Evolutionary conservation across 2,888 invertebrate genomes (phyloP).

Genomic region (Junonia oenone): DNA sequence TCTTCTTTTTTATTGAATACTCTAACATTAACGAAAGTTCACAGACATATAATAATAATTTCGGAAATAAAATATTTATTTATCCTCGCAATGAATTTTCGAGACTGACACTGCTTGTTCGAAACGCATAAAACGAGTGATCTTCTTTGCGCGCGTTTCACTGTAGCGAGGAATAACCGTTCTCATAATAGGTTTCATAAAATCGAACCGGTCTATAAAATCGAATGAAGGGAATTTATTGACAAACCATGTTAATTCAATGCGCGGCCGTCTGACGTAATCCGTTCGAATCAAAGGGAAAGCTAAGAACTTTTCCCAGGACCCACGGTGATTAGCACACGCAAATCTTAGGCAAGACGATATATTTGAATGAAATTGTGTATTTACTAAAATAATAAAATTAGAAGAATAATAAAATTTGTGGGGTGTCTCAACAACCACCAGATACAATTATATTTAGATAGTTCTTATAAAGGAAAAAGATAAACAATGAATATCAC

Average conservation of each 20-base stretch:
- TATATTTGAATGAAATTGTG: too few relatives aligned
- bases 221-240: constrained; percentile 9
- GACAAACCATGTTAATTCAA: constrained; percentile 18
- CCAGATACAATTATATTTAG: too few relatives aligned
- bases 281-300: constrained; percentile 6
- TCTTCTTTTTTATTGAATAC: background rate
- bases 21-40: background rate
- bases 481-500: too few relatives aligned
- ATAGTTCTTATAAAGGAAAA: too few relatives aligned
- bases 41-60: constrained; percentile 5
- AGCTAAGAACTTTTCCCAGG: constrained; percentile 17
- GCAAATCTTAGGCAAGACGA: background rate
- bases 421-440: too few relatives aligned
- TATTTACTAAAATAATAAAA: too few relatives aligned
- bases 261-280: constrained; percentile 18
- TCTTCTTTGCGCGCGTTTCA: constrained; percentile 6
- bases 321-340: constrained; percentile 6
- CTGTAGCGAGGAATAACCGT: background rate
- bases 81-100: constrained; percentile 2
- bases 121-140: constrained; percentile 4
- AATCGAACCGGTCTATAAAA: constrained; percentile 12
- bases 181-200: constrained; percentile 13
- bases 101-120: constrained; percentile 7
- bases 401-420: too few relatives aligned
- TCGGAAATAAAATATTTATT: constrained; percentile 14